Conservation (phyloP, 1,140 invertebrate genomes). For the Macrotrachela quadricornifera region DNA sequence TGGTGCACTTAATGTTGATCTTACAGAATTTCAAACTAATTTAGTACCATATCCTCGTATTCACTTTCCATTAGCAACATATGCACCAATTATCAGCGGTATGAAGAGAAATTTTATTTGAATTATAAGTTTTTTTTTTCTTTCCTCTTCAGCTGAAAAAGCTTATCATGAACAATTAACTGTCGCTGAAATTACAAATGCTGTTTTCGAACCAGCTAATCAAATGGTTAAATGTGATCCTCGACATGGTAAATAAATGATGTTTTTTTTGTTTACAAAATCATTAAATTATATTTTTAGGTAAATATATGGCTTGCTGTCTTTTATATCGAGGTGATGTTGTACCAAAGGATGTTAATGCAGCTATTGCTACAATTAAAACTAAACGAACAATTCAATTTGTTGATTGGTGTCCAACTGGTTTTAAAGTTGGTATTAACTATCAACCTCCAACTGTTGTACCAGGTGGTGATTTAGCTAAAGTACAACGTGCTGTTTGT, state of each 20-base stretch:
- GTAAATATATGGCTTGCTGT: constrained; percentile 59
- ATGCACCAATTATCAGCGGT: constrained; percentile 20
- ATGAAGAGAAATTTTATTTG: too few relatives aligned
- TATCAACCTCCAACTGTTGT: constrained; percentile 53
- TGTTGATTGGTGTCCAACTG: constrained; percentile 14
- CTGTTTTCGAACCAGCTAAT: constrained; percentile 42
- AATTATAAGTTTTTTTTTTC: constrained; percentile 25
- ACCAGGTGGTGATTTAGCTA: constrained; percentile 45
- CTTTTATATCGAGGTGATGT: constrained; percentile 24
- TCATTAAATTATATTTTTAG: constrained; percentile 15
- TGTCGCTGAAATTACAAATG: constrained; percentile 34
- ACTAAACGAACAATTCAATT: constrained; percentile 12
- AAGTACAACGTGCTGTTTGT: constrained; percentile 40
- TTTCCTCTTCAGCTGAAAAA: constrained; percentile 12
- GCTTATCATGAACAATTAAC: constrained; percentile 33
- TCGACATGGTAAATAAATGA: constrained; percentile 37
- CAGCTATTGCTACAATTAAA: constrained; percentile 39
- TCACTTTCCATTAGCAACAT: constrained; percentile 27
- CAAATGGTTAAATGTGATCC: constrained; percentile 49
- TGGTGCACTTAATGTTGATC: constrained; percentile 54
- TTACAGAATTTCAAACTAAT: constrained; percentile 55
- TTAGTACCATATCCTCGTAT: constrained; percentile 29
- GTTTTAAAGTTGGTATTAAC: constrained; percentile 44
- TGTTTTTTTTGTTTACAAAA: constrained; percentile 25
- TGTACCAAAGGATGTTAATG: constrained; percentile 60